Evolutionary conservation across 37 sponge, comb jelly and placozoan species (phyloP), one percentile per base, ranked within the genome.

Genomic region (Halichondria panicea): DNA sequence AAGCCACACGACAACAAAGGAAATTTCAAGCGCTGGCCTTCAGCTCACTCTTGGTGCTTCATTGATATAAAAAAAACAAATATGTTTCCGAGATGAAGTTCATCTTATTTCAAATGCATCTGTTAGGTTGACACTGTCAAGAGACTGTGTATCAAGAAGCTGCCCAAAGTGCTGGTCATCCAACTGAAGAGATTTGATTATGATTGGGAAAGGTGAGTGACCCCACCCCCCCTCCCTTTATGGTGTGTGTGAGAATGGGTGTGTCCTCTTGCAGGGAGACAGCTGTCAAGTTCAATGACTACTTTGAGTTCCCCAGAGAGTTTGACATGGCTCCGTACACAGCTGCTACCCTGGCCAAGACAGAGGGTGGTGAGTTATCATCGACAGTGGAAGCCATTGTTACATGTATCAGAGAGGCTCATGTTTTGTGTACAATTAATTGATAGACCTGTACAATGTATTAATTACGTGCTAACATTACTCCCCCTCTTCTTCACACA

Each of bases 141-240:
- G 91, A 81, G 99, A 61, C 57, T 92, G 64, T 98, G 99, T 62
- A 90, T 98, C 66, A 85, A 92, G 56, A 86, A 86, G 44, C 74
- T 98, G 30, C 99, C 99, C 21, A 85, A 88, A 43, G 80, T 98
- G 5, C 62, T 98, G 46, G 93, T 89, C 45, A 95, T 98, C 37
- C 99, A 98, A 57, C 83, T 98, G 50, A 98, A 98, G 81, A 84
- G 99, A 76, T 98, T 98, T 90, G 99, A 92, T 33, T 98, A 98
- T 78, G 99, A 98, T 66, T 98, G 99, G 99, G 99, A 98, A 78
- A 86, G 97, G 95, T 94, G 25, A 32, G 52, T n/a, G n/a, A n/a
- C n/a, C 11, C n/a, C 11, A 22, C 18, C 24, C 24, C 12, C 7
- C 12, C 38, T 63, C 38, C 9, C n/a, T n/a, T n/a, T n/a, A n/a